Evolutionary conservation across 2,888 invertebrate genomes (phyloP).

Genomic region (Punctoribates punctum): DNA sequence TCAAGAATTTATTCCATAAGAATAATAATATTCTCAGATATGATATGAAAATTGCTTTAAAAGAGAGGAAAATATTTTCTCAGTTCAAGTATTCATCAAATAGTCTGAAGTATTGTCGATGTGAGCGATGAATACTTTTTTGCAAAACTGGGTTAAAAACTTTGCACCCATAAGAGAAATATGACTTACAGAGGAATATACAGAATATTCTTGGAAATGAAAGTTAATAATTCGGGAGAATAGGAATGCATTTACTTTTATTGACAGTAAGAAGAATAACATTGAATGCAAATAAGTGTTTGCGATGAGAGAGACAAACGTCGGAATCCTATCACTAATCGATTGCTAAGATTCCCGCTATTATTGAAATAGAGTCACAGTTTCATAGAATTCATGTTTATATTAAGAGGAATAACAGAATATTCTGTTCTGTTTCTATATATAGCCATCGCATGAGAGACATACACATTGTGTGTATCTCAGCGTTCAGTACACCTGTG

Average conservation of each 20-base stretch:
- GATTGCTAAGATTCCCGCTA: not conserved
- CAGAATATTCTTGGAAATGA: not conserved
- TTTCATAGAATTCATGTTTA: not conserved
- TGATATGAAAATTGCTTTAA: too few species aligned
- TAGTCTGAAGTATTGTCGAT: too few species aligned
- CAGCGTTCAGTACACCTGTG: slow-evolving; percentile 2
- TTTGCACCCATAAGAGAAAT: too few species aligned
- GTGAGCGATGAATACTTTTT: too few species aligned
- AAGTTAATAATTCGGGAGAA: too few species aligned
- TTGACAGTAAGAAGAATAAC: not conserved
- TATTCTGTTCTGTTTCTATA: not conserved
- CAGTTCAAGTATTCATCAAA: too few species aligned
- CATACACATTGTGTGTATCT: not conserved
- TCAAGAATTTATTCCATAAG: too few species aligned
- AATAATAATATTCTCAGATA: too few species aligned
- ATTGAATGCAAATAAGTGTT: slow-evolving; percentile 17
- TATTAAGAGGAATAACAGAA: not conserved
- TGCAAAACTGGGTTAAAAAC: too few species aligned
- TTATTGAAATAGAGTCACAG: not conserved
- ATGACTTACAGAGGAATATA: too few species aligned
- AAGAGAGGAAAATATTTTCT: too few species aligned
- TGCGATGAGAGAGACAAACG: not conserved
- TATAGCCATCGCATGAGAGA: not conserved
- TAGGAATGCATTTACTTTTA: not conserved
- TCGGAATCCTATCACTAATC: not conserved